Conservation (phyloP, 2,888 invertebrate species). For the Suillia variegata region DNA sequence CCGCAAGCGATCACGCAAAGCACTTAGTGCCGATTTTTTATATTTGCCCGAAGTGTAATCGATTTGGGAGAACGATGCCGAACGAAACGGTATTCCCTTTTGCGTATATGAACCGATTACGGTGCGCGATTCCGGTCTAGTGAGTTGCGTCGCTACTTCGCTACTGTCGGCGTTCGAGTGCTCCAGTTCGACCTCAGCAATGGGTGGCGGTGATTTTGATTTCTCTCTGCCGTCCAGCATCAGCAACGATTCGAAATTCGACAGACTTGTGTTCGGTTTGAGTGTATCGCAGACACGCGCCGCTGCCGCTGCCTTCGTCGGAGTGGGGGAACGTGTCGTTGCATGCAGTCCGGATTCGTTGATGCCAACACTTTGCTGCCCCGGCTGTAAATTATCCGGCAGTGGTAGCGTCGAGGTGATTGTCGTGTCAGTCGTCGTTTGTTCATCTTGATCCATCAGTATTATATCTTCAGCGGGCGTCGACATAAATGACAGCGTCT, state of each 20-base stretch:
- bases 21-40: conserved; percentile 60
- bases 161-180: conserved; percentile 36
- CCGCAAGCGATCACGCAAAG: conserved; percentile 53
- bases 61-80: conserved; percentile 87
- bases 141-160: conserved; percentile 60
- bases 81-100: conserved; percentile 76
- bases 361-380: conserved; percentile 1
- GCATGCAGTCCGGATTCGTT: conserved; percentile 6
- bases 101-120: conserved; percentile 69
- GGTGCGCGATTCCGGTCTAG: conserved; percentile 67
- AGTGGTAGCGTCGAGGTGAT: conserved; percentile 30
- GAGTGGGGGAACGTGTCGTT: conserved; percentile 18
- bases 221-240: conserved; percentile 43
- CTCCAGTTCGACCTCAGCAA: conserved; percentile 20
- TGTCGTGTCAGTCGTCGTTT: conserved; percentile 38
- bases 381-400: conserved; percentile 3
- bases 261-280: conserved; percentile 54
- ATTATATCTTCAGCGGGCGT: conserved; percentile 40
- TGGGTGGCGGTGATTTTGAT: conserved; percentile 47
- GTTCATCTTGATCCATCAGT: conserved; percentile 45
- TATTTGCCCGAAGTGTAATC: conserved; percentile 73
- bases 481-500: conserved; percentile 30
- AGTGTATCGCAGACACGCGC: conserved; percentile 41
- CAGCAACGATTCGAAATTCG: conserved; percentile 54
- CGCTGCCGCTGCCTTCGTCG: conserved; percentile 22